Base-by-base conservation (phyloP, 2,797 vertebrate species). In the Pachyuromys duprasi region DNA sequence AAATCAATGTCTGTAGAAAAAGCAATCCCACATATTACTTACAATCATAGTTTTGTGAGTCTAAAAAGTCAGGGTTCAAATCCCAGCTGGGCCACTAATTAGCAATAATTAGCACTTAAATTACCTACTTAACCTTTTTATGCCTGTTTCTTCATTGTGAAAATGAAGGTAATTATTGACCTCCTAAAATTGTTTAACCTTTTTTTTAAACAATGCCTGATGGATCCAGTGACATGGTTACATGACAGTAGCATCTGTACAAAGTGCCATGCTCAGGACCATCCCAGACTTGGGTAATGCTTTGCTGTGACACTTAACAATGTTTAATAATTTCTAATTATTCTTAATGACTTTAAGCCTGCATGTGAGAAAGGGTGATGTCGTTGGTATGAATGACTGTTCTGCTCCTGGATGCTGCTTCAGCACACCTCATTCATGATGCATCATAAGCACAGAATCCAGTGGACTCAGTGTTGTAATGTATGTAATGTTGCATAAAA, bases 81-180 rank as follows among this genome's bases (percentile, higher is more conserved):
- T 93, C 76, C 67, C 42, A 86, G 22, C 7, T 88, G 12, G 80
- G 87, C 36, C 53, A 90, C 11, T 95, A 78, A 83, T 55, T 92
- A 89, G 57, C 15, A 80, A 26, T 86, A 88, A 79, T 70, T 94
- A 89, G n/a, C 53, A 95, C 57, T 88, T 95, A 45, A 93, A 91
- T 88, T 79, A 90, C 53, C 36, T 86, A 57, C 63, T 92, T 92
- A 82, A 91, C 90, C 88, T 96, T 81, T 76, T n/a, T 79, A 20
- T 36, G 39, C 11, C 63, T 89, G 13, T 83, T 93, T 80, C 36
- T 39, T 94, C 49, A 14, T 81, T 96, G 78, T 53, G 70, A 75
- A 92, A 62, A 72, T 24, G 20, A 74, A 92, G 33, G 36, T 86
- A 70, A 90, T 83, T 13, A 14, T 67, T 49, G 90, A 88, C 76